Percentiles rank a stretch among this genome's conserved stretches.
phyloP scores from a whole-genome alignment of 1,140 invertebrate genomes.

The Lasaia peninsularis region DNA sequence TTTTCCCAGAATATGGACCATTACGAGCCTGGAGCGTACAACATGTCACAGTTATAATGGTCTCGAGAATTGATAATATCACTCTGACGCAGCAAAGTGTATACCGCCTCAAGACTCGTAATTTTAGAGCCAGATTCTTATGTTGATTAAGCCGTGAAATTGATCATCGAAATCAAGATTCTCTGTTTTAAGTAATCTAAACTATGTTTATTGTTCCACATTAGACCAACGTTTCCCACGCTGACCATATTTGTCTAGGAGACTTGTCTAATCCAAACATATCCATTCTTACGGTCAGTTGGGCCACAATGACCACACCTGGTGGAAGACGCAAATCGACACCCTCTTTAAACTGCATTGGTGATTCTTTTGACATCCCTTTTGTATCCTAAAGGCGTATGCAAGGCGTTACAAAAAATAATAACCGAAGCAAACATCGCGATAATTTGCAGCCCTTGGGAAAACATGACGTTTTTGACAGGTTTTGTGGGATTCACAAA shows the following conservation, averaged over 20 bases:
- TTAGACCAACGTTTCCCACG: constrained; percentile 25
- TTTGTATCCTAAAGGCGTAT: constrained; percentile 55
- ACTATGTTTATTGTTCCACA: background rate
- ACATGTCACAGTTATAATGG: constrained; percentile 73
- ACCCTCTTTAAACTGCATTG: constrained; percentile 52
- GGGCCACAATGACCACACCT: constrained; percentile 61
- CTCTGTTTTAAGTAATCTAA: constrained; percentile 8
- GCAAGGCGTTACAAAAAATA: constrained; percentile 48
- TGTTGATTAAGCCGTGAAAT: constrained; percentile 47
- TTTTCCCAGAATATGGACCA: constrained; percentile 65
- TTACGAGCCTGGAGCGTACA: constrained; percentile 59
- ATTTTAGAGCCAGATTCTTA: constrained; percentile 42
- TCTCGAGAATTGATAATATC: constrained; percentile 68
- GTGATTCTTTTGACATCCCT: constrained; percentile 50
- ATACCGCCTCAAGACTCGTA: constrained; percentile 37
- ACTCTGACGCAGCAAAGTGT: constrained; percentile 50
- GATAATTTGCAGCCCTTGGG: constrained; percentile 63
- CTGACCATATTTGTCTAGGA: constrained; percentile 16
- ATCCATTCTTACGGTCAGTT: constrained; percentile 60
- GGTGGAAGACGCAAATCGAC: constrained; percentile 49
- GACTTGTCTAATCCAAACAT: constrained; percentile 49
- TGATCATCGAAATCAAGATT: constrained; percentile 31
- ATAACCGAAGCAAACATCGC: constrained; percentile 63
- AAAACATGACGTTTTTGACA: constrained; percentile 67
- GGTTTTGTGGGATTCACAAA: constrained; percentile 41